phyloP scores from a whole-genome alignment of 2,797 vertebrate species.

The Benthosema pterotum region DNA sequence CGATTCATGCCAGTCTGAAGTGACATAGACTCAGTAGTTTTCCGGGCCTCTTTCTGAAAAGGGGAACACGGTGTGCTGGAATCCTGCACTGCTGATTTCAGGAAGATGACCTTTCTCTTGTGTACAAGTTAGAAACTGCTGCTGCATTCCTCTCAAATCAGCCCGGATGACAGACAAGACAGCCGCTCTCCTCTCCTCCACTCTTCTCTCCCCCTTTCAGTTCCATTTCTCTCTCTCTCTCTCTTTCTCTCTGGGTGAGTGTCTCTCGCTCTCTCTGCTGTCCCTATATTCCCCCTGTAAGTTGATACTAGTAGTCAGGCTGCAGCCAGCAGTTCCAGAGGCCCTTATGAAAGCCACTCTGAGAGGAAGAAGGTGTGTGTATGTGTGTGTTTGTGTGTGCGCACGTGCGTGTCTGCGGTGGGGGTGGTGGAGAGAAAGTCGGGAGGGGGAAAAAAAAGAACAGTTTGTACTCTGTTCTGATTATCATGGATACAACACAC shows the following conservation, averaged over 20 bases:
- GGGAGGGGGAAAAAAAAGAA: slow-evolving; percentile 34
- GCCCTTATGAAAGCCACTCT: slow-evolving; percentile 62
- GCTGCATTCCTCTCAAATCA: slow-evolving; percentile 60
- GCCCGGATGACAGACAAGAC: slow-evolving; percentile 26
- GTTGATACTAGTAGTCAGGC: slow-evolving; percentile 60
- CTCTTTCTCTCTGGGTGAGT: neutral
- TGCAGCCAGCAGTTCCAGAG: slow-evolving; percentile 64
- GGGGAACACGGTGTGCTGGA: slow-evolving; percentile 21
- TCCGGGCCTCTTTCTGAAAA: neutral
- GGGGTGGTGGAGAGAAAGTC: neutral
- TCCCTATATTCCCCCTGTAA: slow-evolving; percentile 57
- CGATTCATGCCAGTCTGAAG: too few relatives aligned
- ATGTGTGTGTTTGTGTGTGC: neutral
- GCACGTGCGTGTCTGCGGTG: too few relatives aligned
- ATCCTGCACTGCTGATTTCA: slow-evolving; percentile 35
- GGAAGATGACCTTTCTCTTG: slow-evolving; percentile 51
- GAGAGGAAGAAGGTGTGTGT: slow-evolving; percentile 39
- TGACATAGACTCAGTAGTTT: neutral
- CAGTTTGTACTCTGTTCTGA: slow-evolving; percentile 62
- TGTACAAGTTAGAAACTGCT: slow-evolving; percentile 61
- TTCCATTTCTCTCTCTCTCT: neutral
- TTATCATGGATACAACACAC: slow-evolving; percentile 18
- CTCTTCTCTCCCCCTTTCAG: neutral
- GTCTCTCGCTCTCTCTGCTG: slow-evolving; percentile 21
- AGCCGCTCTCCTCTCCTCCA: neutral